Evolutionary conservation across 2,113 vertebrate genomes (phyloP), one percentile per base, ranked within the genome.

Genomic region (Excalfactoria chinensis): DNA sequence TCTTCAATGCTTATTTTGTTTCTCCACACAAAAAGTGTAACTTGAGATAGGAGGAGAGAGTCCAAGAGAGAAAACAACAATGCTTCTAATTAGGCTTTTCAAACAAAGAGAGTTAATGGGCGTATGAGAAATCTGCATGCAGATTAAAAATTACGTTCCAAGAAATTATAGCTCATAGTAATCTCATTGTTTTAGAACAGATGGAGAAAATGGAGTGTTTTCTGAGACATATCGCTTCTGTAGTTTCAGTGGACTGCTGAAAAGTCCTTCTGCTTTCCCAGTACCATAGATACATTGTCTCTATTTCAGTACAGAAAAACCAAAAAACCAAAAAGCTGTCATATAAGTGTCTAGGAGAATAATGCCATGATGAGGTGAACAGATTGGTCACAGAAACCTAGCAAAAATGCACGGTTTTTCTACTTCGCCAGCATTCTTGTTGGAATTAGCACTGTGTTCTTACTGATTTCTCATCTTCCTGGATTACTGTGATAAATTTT

Each of bases 391-490:
- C 4, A 5, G 46, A 28, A 94, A 91, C 64, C 8, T 17, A 34
- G n/a, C 14, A 72, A 30, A 88, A 49, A 4, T 3, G 34, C 63
- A 13, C 19, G 43, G 6, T 56, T 87, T 88, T 89, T 6, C 34
- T 69, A 19, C 3, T 4, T 19, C 6, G 32, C 9, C 0, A 0
- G 28, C 48, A 9, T 72, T 89, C 51, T 60, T 41, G 13, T 8
- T 67, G 16, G 32, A 85, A 20, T 59, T 91, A 74, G 3, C 49
- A 51, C 37, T 44, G 7, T 68, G 7, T 23, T 70, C 41, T 46
- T 60, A 73, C 2, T 49, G 71, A 68, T 88, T 88, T 88, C n/a
- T 55, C 23, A 74, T 13, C 28, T 93, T 60, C 35, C 13, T 34
- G 22, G 4, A 10, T 90, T 71, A 49, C 15, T 34, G 19, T 17